These are phyloP conservation scores for Oreamnos americanus DNA, from an alignment of 2,113 vertebrate species.

Conservation along the genomic window DNA sequence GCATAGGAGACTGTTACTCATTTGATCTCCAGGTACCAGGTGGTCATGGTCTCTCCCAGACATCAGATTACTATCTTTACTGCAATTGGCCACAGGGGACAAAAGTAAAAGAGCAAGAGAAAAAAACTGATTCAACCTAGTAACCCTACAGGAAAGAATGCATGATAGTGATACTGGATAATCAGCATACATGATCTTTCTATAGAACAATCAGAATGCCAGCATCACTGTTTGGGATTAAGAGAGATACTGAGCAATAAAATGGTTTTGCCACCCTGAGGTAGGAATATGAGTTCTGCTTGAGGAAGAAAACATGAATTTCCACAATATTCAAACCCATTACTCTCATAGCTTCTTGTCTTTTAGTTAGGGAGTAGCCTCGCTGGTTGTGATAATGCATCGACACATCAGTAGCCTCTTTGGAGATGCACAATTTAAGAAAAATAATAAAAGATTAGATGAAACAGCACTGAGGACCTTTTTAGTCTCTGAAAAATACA, in stretches of 20 bases:
- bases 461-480: background rate
- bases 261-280: background rate
- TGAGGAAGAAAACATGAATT: constrained; percentile 3
- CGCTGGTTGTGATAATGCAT: background rate
- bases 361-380: background rate
- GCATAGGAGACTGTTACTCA: background rate
- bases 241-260: background rate
- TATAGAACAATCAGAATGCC: background rate
- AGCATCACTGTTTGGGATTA: background rate
- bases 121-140: background rate
- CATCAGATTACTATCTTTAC: background rate
- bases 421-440: background rate
- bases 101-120: background rate
- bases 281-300: background rate
- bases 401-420: background rate
- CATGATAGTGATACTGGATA: background rate
- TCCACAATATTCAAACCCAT: background rate
- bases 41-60: background rate
- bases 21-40: background rate
- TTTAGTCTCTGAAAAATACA: constrained; percentile 24
- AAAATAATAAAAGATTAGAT: constrained; percentile 7
- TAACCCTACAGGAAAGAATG: background rate
- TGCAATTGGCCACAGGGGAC: background rate
- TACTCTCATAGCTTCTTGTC: background rate
- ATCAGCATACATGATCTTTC: background rate